Base-by-base conservation (phyloP, 23 tunicate genomes). In the Styela plicata region DNA sequence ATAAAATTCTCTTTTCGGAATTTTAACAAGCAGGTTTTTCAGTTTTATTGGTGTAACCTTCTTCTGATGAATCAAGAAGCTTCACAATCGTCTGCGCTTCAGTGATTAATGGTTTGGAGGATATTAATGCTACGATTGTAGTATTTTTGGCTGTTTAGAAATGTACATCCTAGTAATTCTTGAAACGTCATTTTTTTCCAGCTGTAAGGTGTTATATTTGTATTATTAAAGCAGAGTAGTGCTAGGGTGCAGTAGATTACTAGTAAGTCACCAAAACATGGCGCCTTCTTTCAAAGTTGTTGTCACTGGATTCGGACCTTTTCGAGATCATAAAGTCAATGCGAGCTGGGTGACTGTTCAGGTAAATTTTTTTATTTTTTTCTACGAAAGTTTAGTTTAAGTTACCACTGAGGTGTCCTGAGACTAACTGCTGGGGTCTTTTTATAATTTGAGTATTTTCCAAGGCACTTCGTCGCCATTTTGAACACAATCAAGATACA, bases 261-360 rank as follows among this genome's bases (percentile, higher is more conserved):
- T 44, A 44, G 13, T 44, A 7, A 5, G 57, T 44, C 57, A 44
- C 13, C 7, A 18, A 3, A 17, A 3, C 23, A 71, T 71, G 77
- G 34, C 35, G 70, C 69, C 92, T 64, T 84, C 96, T 33, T 69
- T 78, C 75, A 90, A 82, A 73, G 89, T 90, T 64, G 80, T 90
- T 1, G 90, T 86, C 32, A 91, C 97, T 1, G 97, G 97, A 0
- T 91, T 91, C 53, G 97, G 90, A 34, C 85, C 85, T 0, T 91
- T 91, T 91, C 87, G 87, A 18, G 83, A 69, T 33, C 84, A 86
- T 83, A 78, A 91, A 71, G 78, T 83, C 25, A 91, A 91, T 73
- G 73, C 97, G 31, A 91, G 97, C 70, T 91, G 97, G 97, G 86
- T 83, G 77, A 90, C 97, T 82, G 90, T 83, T 7, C 78, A 86